A percentile compares a stretch with the other conserved stretches of the same genome.
phyloP scores from a whole-genome alignment of 92 coral and sea anemone genomes.

The Epizoanthus illoricatus region DNA sequence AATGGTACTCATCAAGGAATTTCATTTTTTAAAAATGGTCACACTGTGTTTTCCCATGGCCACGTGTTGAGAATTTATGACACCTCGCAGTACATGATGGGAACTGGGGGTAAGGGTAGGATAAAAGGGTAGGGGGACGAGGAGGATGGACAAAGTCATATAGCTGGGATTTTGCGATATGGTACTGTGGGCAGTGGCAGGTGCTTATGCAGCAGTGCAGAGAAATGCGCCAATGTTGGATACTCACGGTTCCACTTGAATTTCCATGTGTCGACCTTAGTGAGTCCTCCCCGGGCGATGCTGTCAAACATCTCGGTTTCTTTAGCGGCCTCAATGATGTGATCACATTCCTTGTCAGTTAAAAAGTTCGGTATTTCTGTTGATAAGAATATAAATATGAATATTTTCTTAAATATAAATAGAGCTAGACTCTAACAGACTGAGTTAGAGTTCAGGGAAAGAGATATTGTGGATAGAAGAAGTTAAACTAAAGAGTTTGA shows the following conservation, averaged over 20 bases:
- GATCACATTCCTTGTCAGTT: constrained; percentile 83
- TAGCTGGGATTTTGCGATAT: too few relatives aligned
- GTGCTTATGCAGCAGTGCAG: background rate
- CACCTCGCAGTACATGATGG: too few relatives aligned
- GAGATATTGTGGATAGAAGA: too few relatives aligned
- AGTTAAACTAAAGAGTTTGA: too few relatives aligned
- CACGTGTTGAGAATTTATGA: too few relatives aligned
- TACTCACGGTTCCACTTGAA: constrained; percentile 68
- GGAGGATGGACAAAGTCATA: too few relatives aligned
- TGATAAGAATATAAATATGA: background rate
- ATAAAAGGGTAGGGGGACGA: too few relatives aligned
- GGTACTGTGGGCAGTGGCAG: background rate
- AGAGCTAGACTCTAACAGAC: background rate
- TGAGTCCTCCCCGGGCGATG: constrained; percentile 89
- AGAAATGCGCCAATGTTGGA: background rate
- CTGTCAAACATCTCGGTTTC: constrained; percentile 70
- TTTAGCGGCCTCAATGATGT: constrained; percentile 66
- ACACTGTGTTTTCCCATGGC: too few relatives aligned
- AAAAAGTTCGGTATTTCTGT: constrained; percentile 89
- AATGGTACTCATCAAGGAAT: too few relatives aligned
- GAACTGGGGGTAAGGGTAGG: too few relatives aligned
- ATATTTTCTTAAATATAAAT: background rate
- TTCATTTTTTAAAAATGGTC: too few relatives aligned
- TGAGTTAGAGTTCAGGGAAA: too few relatives aligned
- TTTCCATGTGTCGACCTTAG: constrained; percentile 72